Conservation (phyloP, 2,888 invertebrate species). For the Scaptodrosophila latifasciaeformis region DNA sequence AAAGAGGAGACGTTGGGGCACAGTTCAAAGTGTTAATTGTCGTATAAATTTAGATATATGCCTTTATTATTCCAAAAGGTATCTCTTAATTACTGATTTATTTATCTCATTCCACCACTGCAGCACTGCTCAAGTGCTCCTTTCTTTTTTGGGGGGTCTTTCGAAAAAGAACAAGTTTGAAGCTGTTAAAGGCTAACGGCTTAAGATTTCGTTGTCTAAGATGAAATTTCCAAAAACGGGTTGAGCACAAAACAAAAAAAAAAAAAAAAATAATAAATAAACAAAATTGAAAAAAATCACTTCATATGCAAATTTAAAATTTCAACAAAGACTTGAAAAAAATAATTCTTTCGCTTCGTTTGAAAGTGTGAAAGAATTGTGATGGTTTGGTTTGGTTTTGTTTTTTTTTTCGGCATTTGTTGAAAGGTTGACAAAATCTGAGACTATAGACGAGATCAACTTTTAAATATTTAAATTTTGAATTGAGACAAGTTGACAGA, state of each 20-base stretch:
- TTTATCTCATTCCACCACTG: not conserved
- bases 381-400: too few relatives aligned
- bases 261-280: slow-evolving; percentile 4
- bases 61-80: slow-evolving; percentile 5
- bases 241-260: not conserved
- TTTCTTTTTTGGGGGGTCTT: not conserved
- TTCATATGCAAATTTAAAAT: slow-evolving; percentile 36
- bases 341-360: too few relatives aligned
- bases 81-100: too few relatives aligned
- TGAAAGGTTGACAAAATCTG: too few relatives aligned
- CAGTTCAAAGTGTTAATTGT: slow-evolving; percentile 64
- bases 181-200: not conserved
- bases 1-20: slow-evolving; percentile 22
- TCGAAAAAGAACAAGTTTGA: not conserved
- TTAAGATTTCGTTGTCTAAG: not conserved
- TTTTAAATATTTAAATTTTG: not conserved
- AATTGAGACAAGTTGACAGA: not conserved
- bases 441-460: not conserved
- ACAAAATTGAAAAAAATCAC: slow-evolving; percentile 28
- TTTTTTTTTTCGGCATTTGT: too few relatives aligned
- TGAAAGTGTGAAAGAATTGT: too few relatives aligned
- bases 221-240: not conserved
- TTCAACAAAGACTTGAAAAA: too few relatives aligned
- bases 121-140: not conserved
- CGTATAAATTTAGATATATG: slow-evolving; percentile 59